phyloP scores from a whole-genome alignment of 2,797 vertebrate species.

The Zalophus californianus region DNA sequence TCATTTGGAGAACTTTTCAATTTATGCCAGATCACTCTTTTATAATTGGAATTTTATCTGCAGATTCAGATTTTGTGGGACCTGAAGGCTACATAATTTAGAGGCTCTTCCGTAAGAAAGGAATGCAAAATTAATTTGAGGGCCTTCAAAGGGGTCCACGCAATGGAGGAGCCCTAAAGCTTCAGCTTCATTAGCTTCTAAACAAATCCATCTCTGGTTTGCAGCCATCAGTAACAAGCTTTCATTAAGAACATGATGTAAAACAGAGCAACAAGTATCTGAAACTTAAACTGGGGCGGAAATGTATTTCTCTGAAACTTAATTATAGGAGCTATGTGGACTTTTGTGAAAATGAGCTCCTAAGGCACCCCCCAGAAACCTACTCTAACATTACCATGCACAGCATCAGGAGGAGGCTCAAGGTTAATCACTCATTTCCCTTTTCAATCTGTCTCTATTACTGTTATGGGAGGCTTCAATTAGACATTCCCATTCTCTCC shows the following conservation, averaged over 20 bases:
- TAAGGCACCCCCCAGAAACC: conserved; percentile 48
- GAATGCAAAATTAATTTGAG: conserved; percentile 21
- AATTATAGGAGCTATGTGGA: conserved; percentile 69
- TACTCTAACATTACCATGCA: background rate
- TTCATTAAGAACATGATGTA: conserved; percentile 74
- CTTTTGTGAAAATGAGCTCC: conserved; percentile 18
- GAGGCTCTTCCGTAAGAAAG: conserved; percentile 32
- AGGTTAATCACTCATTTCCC: conserved; percentile 83
- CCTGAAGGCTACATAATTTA: background rate
- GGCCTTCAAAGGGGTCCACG: background rate
- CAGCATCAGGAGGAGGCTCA: conserved; percentile 55
- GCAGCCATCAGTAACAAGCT: conserved; percentile 34
- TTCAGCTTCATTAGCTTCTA: conserved; percentile 36
- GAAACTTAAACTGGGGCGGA: conserved; percentile 56
- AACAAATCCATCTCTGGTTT: conserved; percentile 53
- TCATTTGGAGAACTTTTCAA: background rate
- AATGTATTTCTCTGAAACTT: conserved; percentile 61
- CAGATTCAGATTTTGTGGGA: conserved; percentile 13
- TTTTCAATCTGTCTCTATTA: conserved; percentile 83
- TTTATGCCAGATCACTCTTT: background rate
- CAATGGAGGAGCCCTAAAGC: background rate
- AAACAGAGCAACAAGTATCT: conserved; percentile 81
- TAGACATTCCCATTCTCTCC: conserved; percentile 78
- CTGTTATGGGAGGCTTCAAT: conserved; percentile 74
- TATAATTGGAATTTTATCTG: conserved; percentile 20